phyloP scores from a whole-genome alignment of 2,888 invertebrate genomes.

The Prostheceraeus crozeri region DNA sequence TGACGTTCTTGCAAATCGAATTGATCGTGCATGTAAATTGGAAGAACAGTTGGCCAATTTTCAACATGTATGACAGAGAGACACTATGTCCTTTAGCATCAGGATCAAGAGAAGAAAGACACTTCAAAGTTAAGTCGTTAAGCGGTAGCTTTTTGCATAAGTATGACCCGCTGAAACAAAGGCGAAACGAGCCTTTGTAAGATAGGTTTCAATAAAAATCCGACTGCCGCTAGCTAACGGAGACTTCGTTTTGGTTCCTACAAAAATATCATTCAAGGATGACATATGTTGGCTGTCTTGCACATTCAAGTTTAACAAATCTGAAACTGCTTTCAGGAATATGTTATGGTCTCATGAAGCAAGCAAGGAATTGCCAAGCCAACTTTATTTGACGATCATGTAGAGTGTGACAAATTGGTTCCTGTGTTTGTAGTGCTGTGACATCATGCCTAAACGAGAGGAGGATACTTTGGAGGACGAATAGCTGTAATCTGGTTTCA shows the following conservation, averaged over 20 bases:
- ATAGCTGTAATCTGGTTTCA: background rate
- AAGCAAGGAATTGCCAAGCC: constrained; percentile 9
- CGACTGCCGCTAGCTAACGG: background rate
- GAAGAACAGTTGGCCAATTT: constrained; percentile 7
- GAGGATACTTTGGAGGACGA: constrained; percentile 12
- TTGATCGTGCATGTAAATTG: background rate
- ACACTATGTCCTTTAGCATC: constrained; percentile 19
- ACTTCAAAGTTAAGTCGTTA: constrained; percentile 2
- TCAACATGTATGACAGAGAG: constrained; percentile 13
- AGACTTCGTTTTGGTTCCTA: constrained; percentile 6
- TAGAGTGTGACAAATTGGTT: constrained; percentile 1
- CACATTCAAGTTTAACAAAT: background rate
- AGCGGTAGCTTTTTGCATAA: constrained; percentile 5
- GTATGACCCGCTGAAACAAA: constrained; percentile 2
- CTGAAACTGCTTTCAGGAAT: constrained; percentile 14
- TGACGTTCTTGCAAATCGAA: constrained; percentile 10
- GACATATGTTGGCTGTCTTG: constrained; percentile 1
- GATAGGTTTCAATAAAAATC: background rate
- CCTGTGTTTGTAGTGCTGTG: background rate
- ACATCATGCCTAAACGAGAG: background rate
- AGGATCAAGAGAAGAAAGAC: constrained; percentile 27
- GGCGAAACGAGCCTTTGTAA: background rate
- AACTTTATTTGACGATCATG: constrained; percentile 6
- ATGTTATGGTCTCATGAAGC: constrained; percentile 18
- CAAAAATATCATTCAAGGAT: background rate